These are phyloP conservation scores for Ophioderma brevispina DNA, from an alignment of 35 echinoderm and acorn worm genomes.

Conservation along the genomic window DNA sequence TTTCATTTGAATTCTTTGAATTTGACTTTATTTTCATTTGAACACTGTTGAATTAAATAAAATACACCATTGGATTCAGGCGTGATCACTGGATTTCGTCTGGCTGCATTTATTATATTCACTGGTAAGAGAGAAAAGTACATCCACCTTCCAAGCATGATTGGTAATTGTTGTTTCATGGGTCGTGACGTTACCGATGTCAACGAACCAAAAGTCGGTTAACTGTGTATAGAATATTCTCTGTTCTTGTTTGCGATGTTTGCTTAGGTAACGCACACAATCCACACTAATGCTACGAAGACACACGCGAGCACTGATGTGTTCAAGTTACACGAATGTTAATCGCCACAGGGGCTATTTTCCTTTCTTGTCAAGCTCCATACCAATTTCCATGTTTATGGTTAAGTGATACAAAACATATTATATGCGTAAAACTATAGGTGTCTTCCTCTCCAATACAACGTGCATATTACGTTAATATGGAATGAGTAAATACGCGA, in stretches of 20 bases:
- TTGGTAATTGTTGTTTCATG: neutral
- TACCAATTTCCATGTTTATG: neutral
- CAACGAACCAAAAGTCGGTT: neutral
- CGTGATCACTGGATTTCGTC: neutral
- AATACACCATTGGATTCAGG: neutral
- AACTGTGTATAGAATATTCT: neutral
- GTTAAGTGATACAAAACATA: neutral
- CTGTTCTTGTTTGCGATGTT: constrained; percentile 13
- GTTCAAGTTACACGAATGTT: neutral
- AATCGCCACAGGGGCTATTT: neutral
- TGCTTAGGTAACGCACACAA: neutral
- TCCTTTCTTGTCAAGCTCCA: neutral
- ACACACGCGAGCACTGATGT: neutral
- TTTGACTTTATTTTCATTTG: neutral
- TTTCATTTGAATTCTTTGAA: neutral
- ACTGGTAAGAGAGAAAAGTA: neutral
- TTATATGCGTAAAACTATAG: neutral
- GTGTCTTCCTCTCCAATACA: neutral
- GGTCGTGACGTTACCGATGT: neutral
- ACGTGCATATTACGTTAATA: neutral
- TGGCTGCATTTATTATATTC: neutral
- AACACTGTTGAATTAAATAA: neutral
- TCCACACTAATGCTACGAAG: neutral
- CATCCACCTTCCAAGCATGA: neutral
- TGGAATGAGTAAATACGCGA: constrained; percentile 19